Evolutionary conservation across 2,888 invertebrate species (phyloP), one percentile per base, ranked within the genome.

Genomic region (Seira ritae): DNA sequence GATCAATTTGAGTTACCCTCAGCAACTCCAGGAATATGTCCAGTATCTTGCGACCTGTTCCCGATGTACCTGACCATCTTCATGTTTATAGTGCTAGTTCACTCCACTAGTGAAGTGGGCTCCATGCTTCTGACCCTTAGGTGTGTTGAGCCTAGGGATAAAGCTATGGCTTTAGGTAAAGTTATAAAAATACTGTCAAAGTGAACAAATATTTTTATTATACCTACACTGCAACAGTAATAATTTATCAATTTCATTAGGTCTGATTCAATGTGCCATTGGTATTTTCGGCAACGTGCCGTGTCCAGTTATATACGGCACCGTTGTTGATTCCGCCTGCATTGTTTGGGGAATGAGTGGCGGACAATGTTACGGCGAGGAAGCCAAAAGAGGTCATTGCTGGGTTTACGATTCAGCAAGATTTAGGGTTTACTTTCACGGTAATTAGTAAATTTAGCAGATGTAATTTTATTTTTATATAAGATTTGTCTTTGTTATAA

Each of bases 221-320:
- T n/a, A n/a, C n/a, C n/a, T 31, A 31, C 31, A 4, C 8, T n/a
- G 67, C 23, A 67, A 67, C 8, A n/a, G 8, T 31, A 31, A 31
- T 31, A 31, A 31, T 31, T 31, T 31, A 31, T 31, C 10, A 31
- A 65, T 15, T 8, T 42, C 42, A n/a, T 17, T 37, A 75, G 74
- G 82, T 2, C 94, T 97, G 90, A 97, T 97, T 90, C 96, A 97
- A 91, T 97, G 97, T 91, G 97, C 97, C 80, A 97, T 97, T 87
- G 97, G 97, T 80, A 93, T 97, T 88, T 97, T 97, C 91, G 97
- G 93, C 92, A 97, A 97, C 91, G 97, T 97, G 90, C 97, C 97
- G 89, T 97, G 97, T 91, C 97, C 97, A n/a, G 96, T 97, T 89
- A 94, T 97, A 89, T 97, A 97, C 91, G 97, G 97, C 84, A 95